phyloP scores from a whole-genome alignment of 2,113 vertebrate genomes.

The Gorsachius goisagi region DNA sequence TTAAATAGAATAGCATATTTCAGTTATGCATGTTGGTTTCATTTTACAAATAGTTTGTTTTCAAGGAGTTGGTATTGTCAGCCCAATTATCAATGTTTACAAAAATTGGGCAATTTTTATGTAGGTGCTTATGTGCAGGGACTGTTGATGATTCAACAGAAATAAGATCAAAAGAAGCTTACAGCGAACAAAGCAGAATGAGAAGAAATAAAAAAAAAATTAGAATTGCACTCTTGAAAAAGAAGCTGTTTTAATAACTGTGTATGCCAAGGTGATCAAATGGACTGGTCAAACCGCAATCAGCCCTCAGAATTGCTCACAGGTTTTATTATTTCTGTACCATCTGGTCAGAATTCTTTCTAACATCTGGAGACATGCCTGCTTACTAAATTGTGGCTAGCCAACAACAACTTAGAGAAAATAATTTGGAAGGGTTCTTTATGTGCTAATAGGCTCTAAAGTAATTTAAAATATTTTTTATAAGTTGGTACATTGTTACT shows the following conservation, averaged over 20 bases:
- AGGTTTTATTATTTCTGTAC: conserved; percentile 14
- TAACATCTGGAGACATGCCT: not conserved
- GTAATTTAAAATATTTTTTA: not conserved
- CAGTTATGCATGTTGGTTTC: not conserved
- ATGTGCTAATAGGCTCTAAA: not conserved
- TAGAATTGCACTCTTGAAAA: not conserved
- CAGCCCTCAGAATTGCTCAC: not conserved
- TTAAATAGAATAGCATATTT: not conserved
- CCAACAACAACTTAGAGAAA: not conserved
- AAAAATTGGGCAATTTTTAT: not conserved
- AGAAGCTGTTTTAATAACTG: not conserved
- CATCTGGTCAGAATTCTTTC: conserved; percentile 11
- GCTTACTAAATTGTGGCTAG: not conserved
- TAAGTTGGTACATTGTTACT: not conserved
- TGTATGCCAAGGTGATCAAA: not conserved
- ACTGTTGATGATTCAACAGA: not conserved
- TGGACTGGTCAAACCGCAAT: not conserved
- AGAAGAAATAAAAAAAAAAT: not conserved
- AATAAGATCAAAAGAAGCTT: not conserved
- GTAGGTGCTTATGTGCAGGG: not conserved
- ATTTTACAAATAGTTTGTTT: not conserved
- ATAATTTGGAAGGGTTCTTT: not conserved
- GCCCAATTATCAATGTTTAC: not conserved
- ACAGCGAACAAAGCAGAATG: not conserved
- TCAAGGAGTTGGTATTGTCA: not conserved